phyloP scores from a whole-genome alignment of 2,888 invertebrate genomes.

The Drosophila leonis region DNA sequence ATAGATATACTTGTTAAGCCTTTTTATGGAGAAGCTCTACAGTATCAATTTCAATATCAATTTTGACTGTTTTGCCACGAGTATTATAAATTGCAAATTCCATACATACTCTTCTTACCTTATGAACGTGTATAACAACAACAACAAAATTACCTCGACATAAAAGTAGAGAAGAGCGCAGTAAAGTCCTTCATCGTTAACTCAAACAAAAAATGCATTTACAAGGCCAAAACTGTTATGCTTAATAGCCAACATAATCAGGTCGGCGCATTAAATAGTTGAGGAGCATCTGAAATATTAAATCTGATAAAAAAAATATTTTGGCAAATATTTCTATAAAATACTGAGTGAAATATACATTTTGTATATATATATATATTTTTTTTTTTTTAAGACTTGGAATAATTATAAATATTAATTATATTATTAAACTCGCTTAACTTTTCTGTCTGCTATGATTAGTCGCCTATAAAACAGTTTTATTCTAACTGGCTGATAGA shows the following conservation, averaged over 20 bases:
- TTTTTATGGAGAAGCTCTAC: no score
- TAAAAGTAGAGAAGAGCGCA: background rate
- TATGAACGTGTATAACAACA: background rate
- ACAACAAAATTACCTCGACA: background rate
- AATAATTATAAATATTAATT: no score
- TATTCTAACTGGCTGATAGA: no score
- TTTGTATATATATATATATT: background rate
- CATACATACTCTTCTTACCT: background rate
- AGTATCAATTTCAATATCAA: no score
- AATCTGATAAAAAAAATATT: background rate
- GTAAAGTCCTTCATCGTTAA: background rate
- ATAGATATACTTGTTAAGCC: no score
- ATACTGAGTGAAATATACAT: background rate
- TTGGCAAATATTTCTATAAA: background rate
- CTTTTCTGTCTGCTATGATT: no score
- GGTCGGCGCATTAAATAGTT: background rate
- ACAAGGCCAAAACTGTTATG: background rate
- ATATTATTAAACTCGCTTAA: no score
- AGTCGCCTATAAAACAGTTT: no score
- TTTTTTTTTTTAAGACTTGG: background rate
- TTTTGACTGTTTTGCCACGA: no score
- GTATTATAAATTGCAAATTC: no score
- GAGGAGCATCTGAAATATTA: background rate
- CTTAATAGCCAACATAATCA: background rate
- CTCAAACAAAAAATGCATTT: constrained; percentile 1